These are phyloP conservation scores for Pomatorhinus ruficollis DNA, from an alignment of 2,113 vertebrate genomes.

Conservation along the genomic window DNA sequence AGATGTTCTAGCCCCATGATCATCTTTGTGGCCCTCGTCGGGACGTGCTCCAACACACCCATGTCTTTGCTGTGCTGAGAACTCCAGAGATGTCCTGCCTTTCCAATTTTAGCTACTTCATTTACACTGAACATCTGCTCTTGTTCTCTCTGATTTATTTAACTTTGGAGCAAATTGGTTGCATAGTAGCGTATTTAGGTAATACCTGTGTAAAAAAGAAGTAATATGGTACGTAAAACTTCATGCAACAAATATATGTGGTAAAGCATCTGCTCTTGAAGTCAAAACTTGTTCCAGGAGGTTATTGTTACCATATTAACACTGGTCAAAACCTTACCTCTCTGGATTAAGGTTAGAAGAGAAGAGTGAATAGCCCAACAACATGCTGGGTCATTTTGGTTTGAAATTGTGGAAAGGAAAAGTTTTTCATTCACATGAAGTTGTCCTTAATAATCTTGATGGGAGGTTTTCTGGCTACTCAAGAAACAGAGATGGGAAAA, in stretches of 20 bases:
- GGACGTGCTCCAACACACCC: fast-evolving
- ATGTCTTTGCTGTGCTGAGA: not conserved
- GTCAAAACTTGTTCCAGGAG: not conserved
- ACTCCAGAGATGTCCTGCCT: not conserved
- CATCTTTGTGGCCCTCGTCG: not conserved
- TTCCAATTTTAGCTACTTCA: not conserved
- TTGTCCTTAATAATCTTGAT: not conserved
- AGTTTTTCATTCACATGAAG: not conserved
- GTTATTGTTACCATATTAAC: not conserved
- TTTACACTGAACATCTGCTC: not conserved
- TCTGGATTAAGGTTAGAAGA: not conserved
- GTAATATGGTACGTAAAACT: not conserved
- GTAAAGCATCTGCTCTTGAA: not conserved
- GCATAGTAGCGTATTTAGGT: not conserved
- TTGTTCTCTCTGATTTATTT: not conserved
- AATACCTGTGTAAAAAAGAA: not conserved
- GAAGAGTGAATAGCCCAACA: not conserved
- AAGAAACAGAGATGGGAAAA: constrained; percentile 10
- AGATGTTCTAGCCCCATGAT: not conserved
- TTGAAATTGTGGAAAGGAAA: not conserved
- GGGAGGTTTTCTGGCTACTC: not conserved
- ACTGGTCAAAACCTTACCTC: not conserved
- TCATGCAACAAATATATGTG: not conserved
- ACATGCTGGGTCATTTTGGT: not conserved
- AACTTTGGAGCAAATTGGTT: not conserved